Percentiles rank a stretch among this genome's conserved stretches.
Conservation (phyloP, 2,888 invertebrate genomes). For the Imbricaverruca yamaguchii region DNA sequence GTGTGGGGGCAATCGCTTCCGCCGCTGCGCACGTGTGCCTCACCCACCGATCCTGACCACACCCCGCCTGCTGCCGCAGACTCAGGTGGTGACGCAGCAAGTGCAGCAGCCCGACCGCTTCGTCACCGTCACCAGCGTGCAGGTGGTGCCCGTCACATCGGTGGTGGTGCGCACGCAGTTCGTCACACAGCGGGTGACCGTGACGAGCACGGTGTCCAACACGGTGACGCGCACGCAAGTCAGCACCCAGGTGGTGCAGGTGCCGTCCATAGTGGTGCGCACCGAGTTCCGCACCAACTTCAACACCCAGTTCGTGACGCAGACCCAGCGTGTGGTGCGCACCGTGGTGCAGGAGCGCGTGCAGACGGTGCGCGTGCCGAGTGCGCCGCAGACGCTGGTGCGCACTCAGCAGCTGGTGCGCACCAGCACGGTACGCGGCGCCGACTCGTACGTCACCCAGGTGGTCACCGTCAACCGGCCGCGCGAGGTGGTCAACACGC, state of each 20-base stretch:
- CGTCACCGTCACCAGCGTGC: not conserved
- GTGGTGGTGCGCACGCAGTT: conserved; percentile 1
- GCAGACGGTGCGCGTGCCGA: not conserved
- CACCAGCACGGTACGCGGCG: not conserved
- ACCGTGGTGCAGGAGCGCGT: not conserved
- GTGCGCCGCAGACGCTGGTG: not conserved
- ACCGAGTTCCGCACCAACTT: conserved; percentile 28
- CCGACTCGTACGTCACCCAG: not conserved
- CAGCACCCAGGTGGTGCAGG: conserved; percentile 26
- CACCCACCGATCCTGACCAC: no score
- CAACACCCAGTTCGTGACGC: conserved; percentile 27
- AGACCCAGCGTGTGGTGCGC: conserved; percentile 27
- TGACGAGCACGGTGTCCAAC: conserved; percentile 27
- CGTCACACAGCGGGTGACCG: not conserved
- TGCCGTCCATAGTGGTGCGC: conserved; percentile 26
- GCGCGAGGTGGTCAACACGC: not conserved
- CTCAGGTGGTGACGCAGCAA: not conserved
- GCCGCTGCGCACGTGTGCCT: no score
- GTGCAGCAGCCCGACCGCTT: not conserved
- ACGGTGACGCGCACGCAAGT: conserved; percentile 28
- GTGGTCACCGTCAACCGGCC: not conserved
- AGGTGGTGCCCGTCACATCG: conserved; percentile 5
- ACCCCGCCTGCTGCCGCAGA: not conserved
- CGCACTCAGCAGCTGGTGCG: not conserved
- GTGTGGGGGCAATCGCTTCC: no score